A percentile compares a stretch with the other conserved stretches of the same genome.
These are phyloP conservation scores for Conops quadrifasciatus DNA, from an alignment of 2,888 invertebrate genomes.

Conservation along the genomic window DNA sequence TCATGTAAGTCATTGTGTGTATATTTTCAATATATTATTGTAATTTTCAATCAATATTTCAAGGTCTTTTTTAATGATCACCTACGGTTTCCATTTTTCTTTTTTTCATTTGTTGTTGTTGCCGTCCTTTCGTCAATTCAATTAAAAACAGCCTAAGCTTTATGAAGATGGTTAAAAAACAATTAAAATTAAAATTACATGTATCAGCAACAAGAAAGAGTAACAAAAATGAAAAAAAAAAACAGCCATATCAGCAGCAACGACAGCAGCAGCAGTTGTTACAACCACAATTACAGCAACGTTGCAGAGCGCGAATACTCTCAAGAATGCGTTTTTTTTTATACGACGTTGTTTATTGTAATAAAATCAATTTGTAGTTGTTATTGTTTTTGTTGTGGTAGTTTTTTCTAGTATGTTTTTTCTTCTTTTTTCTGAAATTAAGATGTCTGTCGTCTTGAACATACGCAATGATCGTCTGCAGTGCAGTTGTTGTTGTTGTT, in stretches of 20 bases:
- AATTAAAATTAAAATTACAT: conserved; percentile 56
- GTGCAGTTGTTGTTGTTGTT: background rate
- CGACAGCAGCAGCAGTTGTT: background rate
- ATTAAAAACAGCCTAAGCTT: conserved; percentile 23
- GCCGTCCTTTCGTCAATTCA: background rate
- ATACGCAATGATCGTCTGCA: too few species aligned
- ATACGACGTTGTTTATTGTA: conserved; percentile 7
- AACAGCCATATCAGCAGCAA: conserved; percentile 13
- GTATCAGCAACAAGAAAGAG: conserved; percentile 8
- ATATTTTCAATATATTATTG: too few species aligned
- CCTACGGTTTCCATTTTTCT: conserved; percentile 1
- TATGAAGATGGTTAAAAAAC: conserved; percentile 51
- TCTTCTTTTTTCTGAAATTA: background rate
- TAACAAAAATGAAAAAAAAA: background rate
- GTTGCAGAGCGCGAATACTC: background rate
- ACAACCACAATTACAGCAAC: background rate
- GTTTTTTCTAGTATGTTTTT: background rate
- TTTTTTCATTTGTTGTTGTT: too few species aligned
- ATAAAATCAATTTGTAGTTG: conserved; percentile 19
- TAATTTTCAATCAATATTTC: conserved; percentile 19
- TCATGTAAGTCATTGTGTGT: too few species aligned
- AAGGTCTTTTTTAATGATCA: conserved; percentile 30
- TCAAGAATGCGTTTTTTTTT: conserved; percentile 1
- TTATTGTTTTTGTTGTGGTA: background rate
- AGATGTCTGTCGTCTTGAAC: too few species aligned